phyloP scores from a whole-genome alignment of 2,888 invertebrate species.

The Arrhopalites spinosus region DNA sequence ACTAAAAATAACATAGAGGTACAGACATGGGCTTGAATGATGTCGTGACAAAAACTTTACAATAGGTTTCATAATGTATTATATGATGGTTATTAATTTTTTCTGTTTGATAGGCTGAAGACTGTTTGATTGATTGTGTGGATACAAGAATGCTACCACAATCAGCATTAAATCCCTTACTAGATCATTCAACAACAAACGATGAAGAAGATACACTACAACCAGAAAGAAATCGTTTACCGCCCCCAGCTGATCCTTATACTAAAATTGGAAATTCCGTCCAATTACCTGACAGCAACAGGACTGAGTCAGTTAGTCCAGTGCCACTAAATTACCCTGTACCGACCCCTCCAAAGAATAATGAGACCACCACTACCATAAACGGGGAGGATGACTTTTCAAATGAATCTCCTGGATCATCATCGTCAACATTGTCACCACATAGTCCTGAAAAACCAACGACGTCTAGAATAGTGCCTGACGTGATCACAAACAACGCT shows the following conservation, averaged over 20 bases:
- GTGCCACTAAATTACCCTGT: not conserved
- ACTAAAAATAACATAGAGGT: constrained; percentile 24
- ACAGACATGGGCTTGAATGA: not conserved
- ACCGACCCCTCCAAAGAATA: constrained; percentile 2
- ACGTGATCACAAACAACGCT: constrained; percentile 39
- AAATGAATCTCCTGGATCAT: constrained; percentile 21
- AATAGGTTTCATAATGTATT: not conserved
- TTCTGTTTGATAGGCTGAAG: constrained; percentile 44
- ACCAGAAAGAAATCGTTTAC: not conserved
- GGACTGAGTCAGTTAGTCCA: not conserved
- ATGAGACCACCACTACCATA: too few species aligned
- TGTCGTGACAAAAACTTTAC: not conserved
- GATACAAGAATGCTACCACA: constrained; percentile 44
- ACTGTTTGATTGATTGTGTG: constrained; percentile 42
- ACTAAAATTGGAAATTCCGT: constrained; percentile 45
- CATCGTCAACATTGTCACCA: constrained; percentile 25
- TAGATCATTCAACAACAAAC: constrained; percentile 41
- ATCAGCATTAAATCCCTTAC: constrained; percentile 48
- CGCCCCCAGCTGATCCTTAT: constrained; percentile 35
- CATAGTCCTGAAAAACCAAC: constrained; percentile 27
- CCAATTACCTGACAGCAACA: not conserved
- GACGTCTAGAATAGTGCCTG: constrained; percentile 33
- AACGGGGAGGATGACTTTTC: constrained; percentile 25
- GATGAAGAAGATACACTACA: constrained; percentile 22
- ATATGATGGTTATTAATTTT: not conserved